These are phyloP conservation scores for Nothoprocta perdicaria DNA, from an alignment of 2,113 vertebrate species.

Conservation along the genomic window DNA sequence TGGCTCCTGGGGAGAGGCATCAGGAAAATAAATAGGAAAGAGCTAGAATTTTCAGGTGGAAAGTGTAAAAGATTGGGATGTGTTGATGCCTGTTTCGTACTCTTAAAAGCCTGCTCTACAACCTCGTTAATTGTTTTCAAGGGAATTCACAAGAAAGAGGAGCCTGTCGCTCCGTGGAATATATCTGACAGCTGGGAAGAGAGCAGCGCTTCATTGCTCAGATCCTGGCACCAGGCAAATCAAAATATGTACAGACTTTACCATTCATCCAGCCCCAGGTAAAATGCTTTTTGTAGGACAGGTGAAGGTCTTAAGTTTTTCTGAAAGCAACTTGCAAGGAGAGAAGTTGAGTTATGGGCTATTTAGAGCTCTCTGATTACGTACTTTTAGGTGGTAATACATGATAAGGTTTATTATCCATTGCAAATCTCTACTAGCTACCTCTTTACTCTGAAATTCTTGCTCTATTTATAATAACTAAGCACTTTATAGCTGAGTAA, in stretches of 20 bases:
- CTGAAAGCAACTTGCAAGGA: neutral
- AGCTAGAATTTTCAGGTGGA: neutral
- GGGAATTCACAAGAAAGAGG: neutral
- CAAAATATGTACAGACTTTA: neutral
- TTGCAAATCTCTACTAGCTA: constrained; percentile 41
- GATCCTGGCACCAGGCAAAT: neutral
- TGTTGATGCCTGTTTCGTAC: neutral
- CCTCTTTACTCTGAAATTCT: constrained; percentile 41
- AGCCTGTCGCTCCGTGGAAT: neutral
- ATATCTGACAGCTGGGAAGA: constrained; percentile 5
- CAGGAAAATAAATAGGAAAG: neutral
- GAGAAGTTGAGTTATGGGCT: neutral
- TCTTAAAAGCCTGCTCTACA: neutral
- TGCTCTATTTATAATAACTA: constrained; percentile 36
- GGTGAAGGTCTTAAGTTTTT: neutral
- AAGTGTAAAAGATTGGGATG: neutral
- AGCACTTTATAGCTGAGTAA: constrained; percentile 36
- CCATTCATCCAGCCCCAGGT: neutral
- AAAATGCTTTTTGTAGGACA: neutral
- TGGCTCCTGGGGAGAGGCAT: neutral
- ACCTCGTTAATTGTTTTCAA: neutral
- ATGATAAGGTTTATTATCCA: neutral
- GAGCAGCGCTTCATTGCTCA: neutral
- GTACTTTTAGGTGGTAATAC: neutral
- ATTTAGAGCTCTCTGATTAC: neutral